phyloP scores from a whole-genome alignment of 2,888 invertebrate genomes.

The Acanthopleura granulata region DNA sequence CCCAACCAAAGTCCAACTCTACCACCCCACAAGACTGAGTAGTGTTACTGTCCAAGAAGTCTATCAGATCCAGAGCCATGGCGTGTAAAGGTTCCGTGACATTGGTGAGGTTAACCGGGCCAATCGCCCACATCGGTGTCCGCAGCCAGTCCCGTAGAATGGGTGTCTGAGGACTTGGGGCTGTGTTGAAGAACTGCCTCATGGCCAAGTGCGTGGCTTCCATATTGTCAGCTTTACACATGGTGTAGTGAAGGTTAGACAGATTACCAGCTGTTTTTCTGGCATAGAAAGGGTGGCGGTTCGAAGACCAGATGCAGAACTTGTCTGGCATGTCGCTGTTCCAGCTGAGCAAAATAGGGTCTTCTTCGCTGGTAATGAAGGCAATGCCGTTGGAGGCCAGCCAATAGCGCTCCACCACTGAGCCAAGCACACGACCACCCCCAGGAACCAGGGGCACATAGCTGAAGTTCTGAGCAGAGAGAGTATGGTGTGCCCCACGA shows the following conservation, averaged over 20 bases:
- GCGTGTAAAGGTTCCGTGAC: conserved; percentile 71
- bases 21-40: conserved; percentile 12
- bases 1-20: conserved; percentile 20
- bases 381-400: conserved; percentile 85
- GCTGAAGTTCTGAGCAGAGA: conserved; percentile 28
- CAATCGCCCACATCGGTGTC: conserved; percentile 83
- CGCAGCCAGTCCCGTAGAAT: conserved; percentile 79
- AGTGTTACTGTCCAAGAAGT: not conserved
- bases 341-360: conserved; percentile 82
- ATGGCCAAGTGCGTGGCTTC: conserved; percentile 3
- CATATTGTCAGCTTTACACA: conserved; percentile 19
- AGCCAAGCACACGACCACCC: conserved; percentile 71
- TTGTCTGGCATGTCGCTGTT: conserved; percentile 71
- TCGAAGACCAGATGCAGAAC: conserved; percentile 19
- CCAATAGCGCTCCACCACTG: conserved; percentile 86
- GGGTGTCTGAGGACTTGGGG: conserved; percentile 65
- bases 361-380: conserved; percentile 75
- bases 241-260: conserved; percentile 16
- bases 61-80: not conserved
- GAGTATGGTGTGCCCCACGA: not conserved
- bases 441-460: conserved; percentile 23
- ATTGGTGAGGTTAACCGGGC: conserved; percentile 80
- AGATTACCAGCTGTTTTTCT: not conserved
- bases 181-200: conserved; percentile 12
- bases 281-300: conserved; percentile 12